Conservation (phyloP, 2,113 vertebrate species). For the Myrmophylax atrothorax region DNA sequence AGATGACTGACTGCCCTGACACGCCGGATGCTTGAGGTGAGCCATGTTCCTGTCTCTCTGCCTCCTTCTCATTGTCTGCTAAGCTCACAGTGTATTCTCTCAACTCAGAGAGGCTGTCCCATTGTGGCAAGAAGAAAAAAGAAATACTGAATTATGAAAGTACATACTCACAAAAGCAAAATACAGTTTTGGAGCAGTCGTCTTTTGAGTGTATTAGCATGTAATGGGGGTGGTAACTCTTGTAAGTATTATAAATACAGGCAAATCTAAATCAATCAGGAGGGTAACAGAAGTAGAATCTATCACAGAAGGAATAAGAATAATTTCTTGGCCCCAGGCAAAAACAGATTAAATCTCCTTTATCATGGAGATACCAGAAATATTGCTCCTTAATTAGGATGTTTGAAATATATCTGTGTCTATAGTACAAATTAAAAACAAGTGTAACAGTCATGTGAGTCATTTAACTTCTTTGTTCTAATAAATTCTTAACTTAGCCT, state of each 20-base stretch:
- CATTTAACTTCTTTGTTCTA: neutral
- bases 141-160: neutral
- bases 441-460: neutral
- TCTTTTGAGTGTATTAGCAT: neutral
- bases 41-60: constrained; percentile 9
- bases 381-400: neutral
- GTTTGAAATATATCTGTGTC: neutral
- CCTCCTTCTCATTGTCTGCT: constrained; percentile 56
- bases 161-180: neutral
- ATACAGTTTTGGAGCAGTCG: neutral
- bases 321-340: neutral
- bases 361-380: neutral
- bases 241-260: neutral
- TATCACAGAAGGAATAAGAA: neutral
- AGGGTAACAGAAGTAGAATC: neutral
- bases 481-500: neutral
- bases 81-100: constrained; percentile 80
- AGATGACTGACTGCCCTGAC: constrained; percentile 84
- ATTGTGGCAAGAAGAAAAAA: neutral
- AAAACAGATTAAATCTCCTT: neutral
- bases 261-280: neutral
- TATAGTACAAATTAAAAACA: neutral
- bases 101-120: constrained; percentile 84
- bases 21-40: constrained; percentile 42
- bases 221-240: neutral